These are phyloP conservation scores for Leptosomus discolor DNA, from an alignment of 2,113 vertebrate genomes.

Conservation along the genomic window DNA sequence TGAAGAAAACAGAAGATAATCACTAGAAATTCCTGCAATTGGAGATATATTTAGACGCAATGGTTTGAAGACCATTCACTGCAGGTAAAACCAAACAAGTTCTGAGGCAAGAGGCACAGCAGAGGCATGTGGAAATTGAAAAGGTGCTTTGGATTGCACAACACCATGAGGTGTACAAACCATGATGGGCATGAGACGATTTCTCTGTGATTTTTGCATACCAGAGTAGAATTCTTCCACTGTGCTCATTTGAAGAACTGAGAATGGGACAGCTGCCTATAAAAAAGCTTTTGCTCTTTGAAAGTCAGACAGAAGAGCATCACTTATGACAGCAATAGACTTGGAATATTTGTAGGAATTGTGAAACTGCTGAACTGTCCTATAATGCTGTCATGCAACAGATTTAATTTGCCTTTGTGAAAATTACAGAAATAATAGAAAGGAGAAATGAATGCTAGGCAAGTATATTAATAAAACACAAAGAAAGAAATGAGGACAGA, in stretches of 20 bases:
- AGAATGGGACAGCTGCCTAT: slow-evolving; percentile 25
- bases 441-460: background rate
- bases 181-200: background rate
- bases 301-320: slow-evolving; percentile 52
- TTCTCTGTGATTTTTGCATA: background rate
- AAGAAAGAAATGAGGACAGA: background rate
- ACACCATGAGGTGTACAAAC: background rate
- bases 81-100: slow-evolving; percentile 53
- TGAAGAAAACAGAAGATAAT: background rate
- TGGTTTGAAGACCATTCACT: background rate
- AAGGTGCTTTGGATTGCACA: background rate
- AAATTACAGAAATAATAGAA: slow-evolving; percentile 34
- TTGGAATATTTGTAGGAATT: slow-evolving; percentile 35
- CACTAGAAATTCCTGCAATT: background rate
- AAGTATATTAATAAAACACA: background rate
- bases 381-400: slow-evolving; percentile 1
- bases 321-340: slow-evolving; percentile 47
- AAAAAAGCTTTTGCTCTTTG: slow-evolving; percentile 33
- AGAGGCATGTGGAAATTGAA: background rate
- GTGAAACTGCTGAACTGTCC: slow-evolving; percentile 14
- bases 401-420: slow-evolving; percentile 45
- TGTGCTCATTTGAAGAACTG: background rate
- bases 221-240: background rate
- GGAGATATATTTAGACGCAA: background rate
- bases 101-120: slow-evolving; percentile 26